These are phyloP conservation scores for Scaptodrosophila latifasciaeformis DNA, from an alignment of 2,888 invertebrate genomes.

Conservation along the genomic window DNA sequence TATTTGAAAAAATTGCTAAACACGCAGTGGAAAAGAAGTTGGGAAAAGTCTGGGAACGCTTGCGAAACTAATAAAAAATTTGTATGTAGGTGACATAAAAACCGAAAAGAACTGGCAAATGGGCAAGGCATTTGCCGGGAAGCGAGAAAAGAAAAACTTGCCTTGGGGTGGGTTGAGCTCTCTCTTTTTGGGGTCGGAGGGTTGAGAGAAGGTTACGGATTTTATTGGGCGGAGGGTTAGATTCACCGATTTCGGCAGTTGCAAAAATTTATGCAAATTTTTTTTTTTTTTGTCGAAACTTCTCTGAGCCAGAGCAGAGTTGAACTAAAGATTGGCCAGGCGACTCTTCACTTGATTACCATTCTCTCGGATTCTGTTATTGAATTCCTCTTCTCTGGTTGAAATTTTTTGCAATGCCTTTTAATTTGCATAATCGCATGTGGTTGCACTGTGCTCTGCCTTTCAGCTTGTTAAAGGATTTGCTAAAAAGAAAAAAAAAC, in stretches of 20 bases:
- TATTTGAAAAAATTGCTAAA: constrained; percentile 12
- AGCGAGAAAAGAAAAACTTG: too few relatives aligned
- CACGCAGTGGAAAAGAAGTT: neutral
- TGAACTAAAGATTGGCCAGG: constrained; percentile 19
- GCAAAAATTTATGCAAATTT: constrained; percentile 18
- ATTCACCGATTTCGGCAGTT: neutral
- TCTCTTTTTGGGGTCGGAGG: too few relatives aligned
- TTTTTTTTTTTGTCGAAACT: too few relatives aligned
- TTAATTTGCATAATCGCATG: constrained; percentile 60
- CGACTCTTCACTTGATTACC: constrained; percentile 19
- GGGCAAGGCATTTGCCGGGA: too few relatives aligned
- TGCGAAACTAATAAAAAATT: constrained; percentile 55
- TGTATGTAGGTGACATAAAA: constrained; percentile 50
- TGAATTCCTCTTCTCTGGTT: constrained; percentile 41
- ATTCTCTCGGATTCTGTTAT: constrained; percentile 42
- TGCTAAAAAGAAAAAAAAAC: constrained; percentile 1
- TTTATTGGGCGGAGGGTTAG: neutral
- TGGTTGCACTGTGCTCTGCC: constrained; percentile 40
- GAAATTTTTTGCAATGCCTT: neutral
- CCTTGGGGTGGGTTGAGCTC: too few relatives aligned
- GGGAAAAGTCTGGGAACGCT: constrained; percentile 39
- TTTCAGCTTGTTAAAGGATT: constrained; percentile 18
- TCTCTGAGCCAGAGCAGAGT: neutral
- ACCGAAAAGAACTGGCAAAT: too few relatives aligned
- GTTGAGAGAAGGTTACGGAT: too few relatives aligned